Base-by-base conservation (phyloP, 2,797 vertebrate species). In the Manis crassicaudata region DNA sequence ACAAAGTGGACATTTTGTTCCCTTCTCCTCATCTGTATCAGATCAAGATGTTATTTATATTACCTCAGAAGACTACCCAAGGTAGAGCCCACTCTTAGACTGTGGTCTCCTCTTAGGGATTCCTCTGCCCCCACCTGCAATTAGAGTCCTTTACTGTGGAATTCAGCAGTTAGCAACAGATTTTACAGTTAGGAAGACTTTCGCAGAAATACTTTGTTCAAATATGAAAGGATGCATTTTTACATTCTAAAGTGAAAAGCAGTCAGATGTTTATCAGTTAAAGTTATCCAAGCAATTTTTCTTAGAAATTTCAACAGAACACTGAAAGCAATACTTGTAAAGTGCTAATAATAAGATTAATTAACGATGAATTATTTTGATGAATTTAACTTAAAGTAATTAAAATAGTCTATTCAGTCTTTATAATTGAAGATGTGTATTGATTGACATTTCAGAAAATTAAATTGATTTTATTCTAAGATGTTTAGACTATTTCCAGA, bases 1-100 rank as follows among this genome's bases (percentile, higher is more conserved):
- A 84, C 99, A 99, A 96, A 99, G 99, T 92, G 99, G 99, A 79
- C 99, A 96, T 27, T 99, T 99, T 97, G 97, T 98, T 87, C 97
- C 99, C 4, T 99, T 99, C 98, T 99, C 99, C 81, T 99, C 99
- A 1, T 99, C 99, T 75, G 99, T 99, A 96, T 99, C 98, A 70
- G 99, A 99, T 92, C 99, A 99, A 95, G 99, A 99, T 97, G 97
- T 99, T 7, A 95, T 99, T 97, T 99, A 99, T 97, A 99, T 99
- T 90, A 98, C 99, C 86, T 99, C 99, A 94, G 99, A 99, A 75
- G 99, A 99, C 88, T 99, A 98, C 96, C 99, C 99, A 97, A 99
- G 99, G 99, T 99, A 99, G 65, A 73, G n/a, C 62, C 96, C 81
- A 32, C 35, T 52, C 87, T 94, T 70, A 46, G 43, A 10, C 68